phyloP scores from a whole-genome alignment of 2,888 invertebrate genomes.

The Oxytorus armatus region DNA sequence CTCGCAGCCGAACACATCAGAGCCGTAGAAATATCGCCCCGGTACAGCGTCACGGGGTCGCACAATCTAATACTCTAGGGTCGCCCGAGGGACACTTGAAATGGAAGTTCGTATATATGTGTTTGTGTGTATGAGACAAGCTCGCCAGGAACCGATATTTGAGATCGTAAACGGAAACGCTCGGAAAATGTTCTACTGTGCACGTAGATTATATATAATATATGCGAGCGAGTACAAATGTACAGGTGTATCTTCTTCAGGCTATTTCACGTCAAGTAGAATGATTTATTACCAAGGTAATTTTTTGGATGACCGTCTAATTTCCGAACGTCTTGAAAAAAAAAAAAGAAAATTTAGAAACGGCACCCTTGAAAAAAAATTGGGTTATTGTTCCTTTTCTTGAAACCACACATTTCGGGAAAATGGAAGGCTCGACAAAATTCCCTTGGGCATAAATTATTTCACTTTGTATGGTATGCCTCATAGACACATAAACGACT shows the following conservation, averaged over 20 bases:
- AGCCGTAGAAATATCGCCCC: slow-evolving; percentile 25
- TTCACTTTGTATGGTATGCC: no score
- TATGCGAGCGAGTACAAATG: slow-evolving; percentile 28
- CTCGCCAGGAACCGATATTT: slow-evolving; percentile 22
- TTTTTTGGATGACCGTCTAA: background rate
- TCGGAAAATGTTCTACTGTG: background rate
- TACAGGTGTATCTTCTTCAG: background rate
- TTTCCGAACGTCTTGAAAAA: background rate
- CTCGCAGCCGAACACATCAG: slow-evolving; percentile 10
- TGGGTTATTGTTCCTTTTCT: background rate
- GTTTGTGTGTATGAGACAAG: background rate
- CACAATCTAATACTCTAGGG: slow-evolving; percentile 49
- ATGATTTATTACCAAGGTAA: background rate
- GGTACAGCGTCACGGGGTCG: slow-evolving; percentile 17
- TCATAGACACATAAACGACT: no score
- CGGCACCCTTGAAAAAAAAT: background rate
- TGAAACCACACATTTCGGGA: background rate
- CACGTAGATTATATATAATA: slow-evolving; percentile 5
- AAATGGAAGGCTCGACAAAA: no score
- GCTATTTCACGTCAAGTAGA: background rate
- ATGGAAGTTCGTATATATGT: background rate
- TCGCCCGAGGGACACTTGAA: slow-evolving; percentile 26
- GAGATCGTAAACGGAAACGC: slow-evolving; percentile 31
- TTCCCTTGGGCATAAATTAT: no score
- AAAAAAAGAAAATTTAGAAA: background rate